These are phyloP conservation scores for Phalacrocorax carbo DNA, from an alignment of 2,113 vertebrate species.

Conservation along the genomic window DNA sequence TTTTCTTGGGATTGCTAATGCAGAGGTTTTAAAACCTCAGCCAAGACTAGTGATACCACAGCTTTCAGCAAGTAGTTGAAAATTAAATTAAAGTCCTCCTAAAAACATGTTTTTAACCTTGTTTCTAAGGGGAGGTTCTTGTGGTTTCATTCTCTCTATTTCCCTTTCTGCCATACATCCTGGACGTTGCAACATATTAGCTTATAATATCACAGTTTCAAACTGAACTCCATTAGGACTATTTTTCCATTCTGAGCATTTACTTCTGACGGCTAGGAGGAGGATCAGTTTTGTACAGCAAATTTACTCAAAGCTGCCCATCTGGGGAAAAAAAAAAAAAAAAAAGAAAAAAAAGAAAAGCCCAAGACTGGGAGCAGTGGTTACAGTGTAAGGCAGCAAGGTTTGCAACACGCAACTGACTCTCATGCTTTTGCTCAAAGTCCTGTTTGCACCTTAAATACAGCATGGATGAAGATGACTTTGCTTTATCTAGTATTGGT, in stretches of 20 bases:
- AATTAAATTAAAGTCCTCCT: background rate
- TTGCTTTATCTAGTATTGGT: background rate
- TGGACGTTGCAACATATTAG: background rate
- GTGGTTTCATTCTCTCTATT: constrained; percentile 28
- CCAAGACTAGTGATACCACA: background rate
- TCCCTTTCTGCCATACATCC: background rate
- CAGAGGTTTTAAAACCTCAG: background rate
- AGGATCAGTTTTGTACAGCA: background rate
- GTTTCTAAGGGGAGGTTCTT: background rate
- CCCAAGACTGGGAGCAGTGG: background rate
- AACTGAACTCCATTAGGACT: background rate
- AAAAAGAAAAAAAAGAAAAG: background rate
- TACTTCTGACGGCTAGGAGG: background rate
- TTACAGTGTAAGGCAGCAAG: background rate
- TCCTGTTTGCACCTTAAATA: background rate
- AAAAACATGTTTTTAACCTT: constrained; percentile 12
- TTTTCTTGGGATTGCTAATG: background rate
- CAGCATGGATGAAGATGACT: background rate
- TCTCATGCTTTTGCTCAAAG: background rate
- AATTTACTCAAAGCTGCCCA: background rate
- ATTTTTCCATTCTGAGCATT: background rate
- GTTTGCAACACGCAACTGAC: background rate
- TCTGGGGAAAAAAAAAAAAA: background rate
- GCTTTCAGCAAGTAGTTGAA: background rate
- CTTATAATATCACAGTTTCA: background rate